Evolutionary conservation across 2,888 invertebrate species (phyloP).

Genomic region (Drosophila ustulata): DNA sequence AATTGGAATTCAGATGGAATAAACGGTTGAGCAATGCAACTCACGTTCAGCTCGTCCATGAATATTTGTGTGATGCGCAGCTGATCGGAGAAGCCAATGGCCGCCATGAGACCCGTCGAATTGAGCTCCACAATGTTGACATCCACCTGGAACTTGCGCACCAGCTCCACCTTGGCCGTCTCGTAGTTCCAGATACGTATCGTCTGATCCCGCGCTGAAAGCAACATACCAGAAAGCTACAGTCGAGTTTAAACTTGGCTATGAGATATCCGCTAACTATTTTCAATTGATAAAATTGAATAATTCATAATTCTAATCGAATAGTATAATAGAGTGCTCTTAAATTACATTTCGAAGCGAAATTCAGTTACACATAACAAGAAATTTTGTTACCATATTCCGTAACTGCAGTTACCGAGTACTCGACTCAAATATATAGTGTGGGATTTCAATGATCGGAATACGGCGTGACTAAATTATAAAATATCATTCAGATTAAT

Average conservation of each 20-base stretch:
- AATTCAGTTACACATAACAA: too few species aligned
- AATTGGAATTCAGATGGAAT: neutral
- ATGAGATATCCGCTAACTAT: neutral
- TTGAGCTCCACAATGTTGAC: constrained; percentile 90
- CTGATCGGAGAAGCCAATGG: constrained; percentile 96
- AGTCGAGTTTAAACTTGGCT: neutral
- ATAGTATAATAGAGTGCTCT: too few species aligned
- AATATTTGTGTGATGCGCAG: constrained; percentile 94
- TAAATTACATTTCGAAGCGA: too few species aligned
- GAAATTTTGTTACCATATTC: too few species aligned
- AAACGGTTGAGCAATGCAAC: constrained; percentile 1
- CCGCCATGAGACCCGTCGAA: constrained; percentile 92
- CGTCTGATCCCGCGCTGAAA: constrained; percentile 89
- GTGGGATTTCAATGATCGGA: too few species aligned
- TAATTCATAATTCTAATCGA: too few species aligned
- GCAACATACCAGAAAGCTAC: neutral
- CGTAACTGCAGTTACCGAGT: too few species aligned
- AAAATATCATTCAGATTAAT: too few species aligned
- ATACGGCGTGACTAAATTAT: too few species aligned
- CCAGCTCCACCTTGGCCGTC: constrained; percentile 91
- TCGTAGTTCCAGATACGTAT: constrained; percentile 97
- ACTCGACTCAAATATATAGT: too few species aligned
- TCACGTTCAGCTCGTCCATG: constrained; percentile 92
- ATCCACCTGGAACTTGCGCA: constrained; percentile 93
- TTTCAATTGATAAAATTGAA: too few species aligned